Conservation (phyloP, 2,888 invertebrate genomes). For the Barypeithes pellucidus region DNA sequence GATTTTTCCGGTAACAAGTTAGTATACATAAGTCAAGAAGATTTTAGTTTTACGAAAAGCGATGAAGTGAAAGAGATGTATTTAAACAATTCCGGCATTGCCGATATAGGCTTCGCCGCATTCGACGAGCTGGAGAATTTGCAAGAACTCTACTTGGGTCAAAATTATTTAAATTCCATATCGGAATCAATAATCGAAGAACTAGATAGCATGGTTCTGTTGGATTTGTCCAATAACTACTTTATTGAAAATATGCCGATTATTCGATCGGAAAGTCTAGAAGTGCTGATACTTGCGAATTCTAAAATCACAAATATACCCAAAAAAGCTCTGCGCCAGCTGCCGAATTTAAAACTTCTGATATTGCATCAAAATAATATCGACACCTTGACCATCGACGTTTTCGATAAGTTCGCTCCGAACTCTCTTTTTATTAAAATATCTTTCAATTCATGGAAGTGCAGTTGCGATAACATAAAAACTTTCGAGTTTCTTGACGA, state of each 20-base stretch:
- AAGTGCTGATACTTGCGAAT: slow-evolving; percentile 63
- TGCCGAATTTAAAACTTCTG: slow-evolving; percentile 64
- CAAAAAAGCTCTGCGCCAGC: slow-evolving; percentile 58
- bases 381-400: slow-evolving; percentile 59
- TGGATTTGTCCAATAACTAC: slow-evolving; percentile 66
- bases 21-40: slow-evolving; percentile 59
- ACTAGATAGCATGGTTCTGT: slow-evolving; percentile 62
- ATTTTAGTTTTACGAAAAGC: slow-evolving; percentile 63
- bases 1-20: slow-evolving; percentile 67
- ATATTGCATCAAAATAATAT: slow-evolving; percentile 66
- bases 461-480: slow-evolving; percentile 63
- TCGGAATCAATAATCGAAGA: slow-evolving; percentile 61
- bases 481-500: slow-evolving; percentile 61
- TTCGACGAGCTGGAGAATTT: slow-evolving; percentile 64
- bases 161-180: slow-evolving; percentile 63
- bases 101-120: slow-evolving; percentile 62
- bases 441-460: slow-evolving; percentile 64
- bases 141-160: slow-evolving; percentile 65
- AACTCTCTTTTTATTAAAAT: slow-evolving; percentile 60
- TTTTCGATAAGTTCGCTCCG: slow-evolving; percentile 58
- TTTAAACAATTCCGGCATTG: slow-evolving; percentile 64
- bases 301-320: slow-evolving; percentile 63
- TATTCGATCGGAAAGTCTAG: slow-evolving; percentile 63
- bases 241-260: slow-evolving; percentile 63
- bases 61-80: slow-evolving; percentile 63